Base-by-base conservation (phyloP, 2,888 invertebrate genomes). In the Philereme vetulata region DNA sequence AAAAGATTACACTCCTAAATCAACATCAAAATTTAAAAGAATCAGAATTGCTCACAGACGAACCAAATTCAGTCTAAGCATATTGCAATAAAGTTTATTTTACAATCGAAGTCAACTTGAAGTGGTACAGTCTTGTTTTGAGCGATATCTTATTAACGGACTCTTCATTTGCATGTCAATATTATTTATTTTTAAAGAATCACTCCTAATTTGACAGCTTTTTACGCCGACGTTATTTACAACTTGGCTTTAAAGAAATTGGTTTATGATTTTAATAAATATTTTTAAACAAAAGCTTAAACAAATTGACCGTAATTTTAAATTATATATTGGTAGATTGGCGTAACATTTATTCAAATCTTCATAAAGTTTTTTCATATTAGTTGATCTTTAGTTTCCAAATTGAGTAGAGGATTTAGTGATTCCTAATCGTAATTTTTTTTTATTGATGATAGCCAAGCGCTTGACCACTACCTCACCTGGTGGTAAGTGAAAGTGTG, bases 191-290 rank as follows among this genome's bases (percentile, higher is more conserved):
- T 64, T 51, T 68, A 66, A 64, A 65, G 65, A 71, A 67, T 65
- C 60, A 57, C 52, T 61, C 56, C 67, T 71, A 68, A 69, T 69
- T 71, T 64, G 64, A 66, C 66, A 64, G 65, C 62, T 58, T 63
- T 62, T 62, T 65, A 65, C 62, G 49, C 57, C 55, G 32, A 42
- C 21, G 34, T 56, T 64, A 59, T 68, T 67, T 68, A 70, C 47
- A 59, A 46, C 51, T 33, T 33, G 35, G 55, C 50, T 56, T 61
- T 45, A 11, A 48, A 57, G 7, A 32, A 47, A 57, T 53, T 60
- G 43, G 46, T 54, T 35, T 57, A 57, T 40, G 51, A 11, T 56
- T 56, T 36, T 42, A 5, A 35, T 57, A 3, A 52, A 51, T 52
- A 40, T 32, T 48, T 43, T 54, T 54, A 49, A 55, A 21, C 55